Percentiles rank a stretch among this genome's conserved stretches.
phyloP scores from a whole-genome alignment of 2,888 invertebrate species.

The Eucera pruinosa region DNA sequence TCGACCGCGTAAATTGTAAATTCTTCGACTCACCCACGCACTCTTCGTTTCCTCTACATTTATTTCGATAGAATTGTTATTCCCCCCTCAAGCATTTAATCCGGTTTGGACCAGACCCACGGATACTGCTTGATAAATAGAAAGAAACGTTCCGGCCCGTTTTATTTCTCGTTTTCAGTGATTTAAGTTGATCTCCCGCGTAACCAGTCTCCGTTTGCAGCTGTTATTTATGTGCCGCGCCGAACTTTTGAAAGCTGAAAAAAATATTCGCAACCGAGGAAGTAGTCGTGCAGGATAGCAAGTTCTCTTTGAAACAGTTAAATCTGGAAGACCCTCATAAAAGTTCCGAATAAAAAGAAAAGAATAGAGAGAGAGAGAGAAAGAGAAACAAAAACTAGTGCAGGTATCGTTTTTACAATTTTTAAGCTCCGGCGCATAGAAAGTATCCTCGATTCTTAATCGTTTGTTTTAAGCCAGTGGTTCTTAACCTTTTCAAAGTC shows the following conservation, averaged over 20 bases:
- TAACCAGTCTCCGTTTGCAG: neutral
- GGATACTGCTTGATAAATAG: conserved; percentile 17
- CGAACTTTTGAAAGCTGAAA: neutral
- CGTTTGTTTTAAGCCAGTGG: too few relatives aligned
- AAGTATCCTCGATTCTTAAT: too few relatives aligned
- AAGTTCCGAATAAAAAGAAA: neutral
- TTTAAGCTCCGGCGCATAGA: too few relatives aligned
- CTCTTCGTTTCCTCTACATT: neutral
- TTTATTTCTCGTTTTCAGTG: conserved; percentile 26
- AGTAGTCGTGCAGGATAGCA: too few relatives aligned
- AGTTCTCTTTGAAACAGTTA: neutral
- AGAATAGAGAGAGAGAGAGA: too few relatives aligned
- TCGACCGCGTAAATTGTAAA: neutral
- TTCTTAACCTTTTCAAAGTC: too few relatives aligned
- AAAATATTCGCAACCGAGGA: neutral
- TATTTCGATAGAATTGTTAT: neutral
- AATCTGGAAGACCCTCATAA: neutral
- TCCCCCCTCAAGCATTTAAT: neutral
- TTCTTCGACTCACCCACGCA: neutral
- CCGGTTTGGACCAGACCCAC: neutral
- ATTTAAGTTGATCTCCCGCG: conserved; percentile 21
- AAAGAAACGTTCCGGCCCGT: conserved; percentile 11
- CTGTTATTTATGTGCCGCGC: conserved; percentile 8
- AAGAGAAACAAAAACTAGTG: neutral
- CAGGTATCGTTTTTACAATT: too few relatives aligned